A percentile compares a stretch with the other conserved stretches of the same genome.
Evolutionary conservation across 2,113 vertebrate genomes (phyloP).

Genomic region (Struthidea cinerea): DNA sequence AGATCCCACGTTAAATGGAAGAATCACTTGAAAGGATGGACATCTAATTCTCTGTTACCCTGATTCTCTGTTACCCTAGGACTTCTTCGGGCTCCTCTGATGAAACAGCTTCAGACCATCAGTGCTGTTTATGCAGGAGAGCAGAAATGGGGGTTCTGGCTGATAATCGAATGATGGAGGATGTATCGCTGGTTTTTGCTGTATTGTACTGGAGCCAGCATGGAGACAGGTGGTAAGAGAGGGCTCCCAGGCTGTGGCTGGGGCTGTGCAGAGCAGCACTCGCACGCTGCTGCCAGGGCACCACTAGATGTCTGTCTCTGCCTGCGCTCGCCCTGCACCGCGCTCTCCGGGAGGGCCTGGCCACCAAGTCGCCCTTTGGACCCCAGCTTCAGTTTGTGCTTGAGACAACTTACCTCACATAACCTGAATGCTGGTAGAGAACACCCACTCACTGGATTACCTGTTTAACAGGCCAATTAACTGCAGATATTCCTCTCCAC

Average conservation of each 20-base stretch:
- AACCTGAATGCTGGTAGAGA: constrained; percentile 58
- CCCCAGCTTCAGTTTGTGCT: constrained; percentile 52
- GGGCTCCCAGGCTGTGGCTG: not conserved
- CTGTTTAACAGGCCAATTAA: constrained; percentile 62
- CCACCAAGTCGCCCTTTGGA: constrained; percentile 24
- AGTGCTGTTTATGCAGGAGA: not conserved
- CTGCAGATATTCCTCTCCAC: constrained; percentile 40
- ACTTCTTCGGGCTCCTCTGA: not conserved
- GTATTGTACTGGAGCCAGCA: not conserved
- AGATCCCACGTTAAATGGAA: not conserved
- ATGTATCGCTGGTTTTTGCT: not conserved
- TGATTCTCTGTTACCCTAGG: not conserved
- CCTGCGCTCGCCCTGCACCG: not conserved
- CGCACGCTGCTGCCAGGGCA: not conserved
- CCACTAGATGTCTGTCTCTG: constrained; percentile 74
- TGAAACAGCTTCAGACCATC: not conserved
- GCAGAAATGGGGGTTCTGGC: not conserved
- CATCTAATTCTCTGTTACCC: not conserved
- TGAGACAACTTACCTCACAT: constrained; percentile 48
- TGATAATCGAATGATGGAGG: not conserved
- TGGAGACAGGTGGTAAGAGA: not conserved
- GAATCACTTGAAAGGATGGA: not conserved
- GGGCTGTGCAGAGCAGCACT: not conserved
- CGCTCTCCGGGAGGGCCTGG: not conserved
- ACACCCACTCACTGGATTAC: constrained; percentile 37